Base-by-base conservation (phyloP, 2,888 invertebrate genomes). In the Melanotus villosus region DNA sequence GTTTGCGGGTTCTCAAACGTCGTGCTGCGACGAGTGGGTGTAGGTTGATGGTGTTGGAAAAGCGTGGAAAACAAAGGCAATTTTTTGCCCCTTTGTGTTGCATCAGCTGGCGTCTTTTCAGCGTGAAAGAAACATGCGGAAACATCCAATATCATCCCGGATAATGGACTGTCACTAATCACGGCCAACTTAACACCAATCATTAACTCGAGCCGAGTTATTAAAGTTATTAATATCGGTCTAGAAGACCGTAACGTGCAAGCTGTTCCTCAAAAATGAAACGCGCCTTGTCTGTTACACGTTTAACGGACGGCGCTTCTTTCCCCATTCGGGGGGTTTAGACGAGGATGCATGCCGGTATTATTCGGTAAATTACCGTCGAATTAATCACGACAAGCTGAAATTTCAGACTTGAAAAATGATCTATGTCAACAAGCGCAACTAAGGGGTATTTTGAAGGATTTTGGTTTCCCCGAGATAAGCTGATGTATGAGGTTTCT, bases 91-190 rank as follows among this genome's bases (percentile, higher is more conserved):
- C 18, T 52, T 52, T 52, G 30, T 52, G 38, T 14, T 10, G 59
- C 45, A 56, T 56, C 54, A 64, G 50, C 41, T 64, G 64, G 63
- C 63, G 52, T 45, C 63, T 63, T 41, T 50, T n/a, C 52, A 30
- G 47, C 26, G 52, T 23, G 47, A 26, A 26, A 36, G 47, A 52
- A 62, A 63, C 34, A 52, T 26, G 26, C 58, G 45, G 32, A 63
- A 65, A 65, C 66, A 60, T 52, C 62, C 63, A 63, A 63, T 63
- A 63, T 63, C 62, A 60, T 57, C 32, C 18, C 45, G 52, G 36
- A 62, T 69, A 69, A 69, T 69, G 54, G 58, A 65, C 54, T 69
- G 65, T 64, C 64, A 59, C 65, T 69, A 69, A 59, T 69, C 64
- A 69, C 69, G 54, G 65, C 54, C 50, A 69, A 65, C 60, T 65